Percentiles rank a stretch among this genome's conserved stretches.
These are phyloP conservation scores for Cryptoprocta ferox DNA, from an alignment of 2,797 vertebrate species.

Conservation along the genomic window DNA sequence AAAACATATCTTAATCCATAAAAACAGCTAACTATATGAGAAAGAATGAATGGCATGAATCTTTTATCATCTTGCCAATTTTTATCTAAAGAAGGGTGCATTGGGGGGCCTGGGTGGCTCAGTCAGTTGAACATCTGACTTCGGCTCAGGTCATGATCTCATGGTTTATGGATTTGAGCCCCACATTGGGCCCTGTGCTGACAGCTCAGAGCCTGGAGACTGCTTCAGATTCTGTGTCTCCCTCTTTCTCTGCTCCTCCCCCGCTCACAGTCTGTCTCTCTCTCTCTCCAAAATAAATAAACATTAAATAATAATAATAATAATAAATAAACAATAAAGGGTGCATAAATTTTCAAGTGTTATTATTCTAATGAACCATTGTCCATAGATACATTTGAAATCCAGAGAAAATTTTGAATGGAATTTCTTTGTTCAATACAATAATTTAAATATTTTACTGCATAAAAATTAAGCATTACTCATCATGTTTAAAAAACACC, in stretches of 20 bases:
- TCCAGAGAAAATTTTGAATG: not conserved
- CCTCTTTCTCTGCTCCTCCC: too few relatives aligned
- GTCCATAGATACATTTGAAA: constrained; percentile 15
- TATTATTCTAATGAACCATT: not conserved
- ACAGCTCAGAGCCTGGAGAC: too few relatives aligned
- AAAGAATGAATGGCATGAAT: not conserved
- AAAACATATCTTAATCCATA: not conserved
- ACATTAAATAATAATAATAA: too few relatives aligned
- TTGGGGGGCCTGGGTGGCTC: too few relatives aligned
- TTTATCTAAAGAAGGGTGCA: not conserved
- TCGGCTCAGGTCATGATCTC: too few relatives aligned
- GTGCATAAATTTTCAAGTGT: not conserved
- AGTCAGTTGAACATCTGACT: too few relatives aligned
- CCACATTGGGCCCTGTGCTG: too few relatives aligned
- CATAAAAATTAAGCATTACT: not conserved
- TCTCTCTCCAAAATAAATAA: too few relatives aligned
- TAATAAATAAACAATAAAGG: not conserved
- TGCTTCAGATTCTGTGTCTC: too few relatives aligned
- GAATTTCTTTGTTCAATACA: not conserved
- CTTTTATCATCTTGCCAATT: not conserved
- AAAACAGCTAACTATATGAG: not conserved
- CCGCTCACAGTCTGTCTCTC: too few relatives aligned
- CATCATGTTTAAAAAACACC: not conserved
- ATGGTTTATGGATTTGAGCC: too few relatives aligned
- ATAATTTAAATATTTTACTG: not conserved